phyloP scores from a whole-genome alignment of 2,797 vertebrate species.

The Siniperca obscura region DNA sequence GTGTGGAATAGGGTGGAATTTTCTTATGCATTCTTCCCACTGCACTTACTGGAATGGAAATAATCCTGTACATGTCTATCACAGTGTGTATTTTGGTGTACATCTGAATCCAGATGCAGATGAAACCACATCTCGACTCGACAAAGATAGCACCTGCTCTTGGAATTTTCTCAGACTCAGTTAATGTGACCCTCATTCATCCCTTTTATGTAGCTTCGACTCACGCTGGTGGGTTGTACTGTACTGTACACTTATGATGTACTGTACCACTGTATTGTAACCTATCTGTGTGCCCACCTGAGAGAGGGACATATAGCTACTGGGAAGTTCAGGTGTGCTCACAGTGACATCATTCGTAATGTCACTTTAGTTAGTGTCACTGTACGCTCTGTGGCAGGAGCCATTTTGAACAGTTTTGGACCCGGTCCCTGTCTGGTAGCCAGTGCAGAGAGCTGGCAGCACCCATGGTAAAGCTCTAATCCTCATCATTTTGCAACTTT shows the following conservation, averaged over 20 bases:
- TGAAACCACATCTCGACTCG: no score
- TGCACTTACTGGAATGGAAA: not conserved
- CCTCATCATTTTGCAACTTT: conserved; percentile 23
- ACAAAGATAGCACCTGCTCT: not conserved
- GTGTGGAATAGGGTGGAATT: not conserved
- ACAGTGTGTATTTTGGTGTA: no score
- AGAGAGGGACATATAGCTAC: not conserved
- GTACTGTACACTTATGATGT: not conserved
- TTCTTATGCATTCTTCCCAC: not conserved
- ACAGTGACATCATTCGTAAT: not conserved
- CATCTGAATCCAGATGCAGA: no score
- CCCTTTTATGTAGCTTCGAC: not conserved
- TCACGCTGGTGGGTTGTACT: not conserved
- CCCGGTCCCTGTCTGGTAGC: not conserved
- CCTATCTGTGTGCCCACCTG: not conserved
- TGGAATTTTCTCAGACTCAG: conserved; percentile 2
- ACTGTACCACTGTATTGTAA: not conserved
- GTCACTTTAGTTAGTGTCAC: not conserved
- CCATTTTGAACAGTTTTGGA: conserved; percentile 26
- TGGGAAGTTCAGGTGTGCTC: not conserved
- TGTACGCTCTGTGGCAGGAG: not conserved
- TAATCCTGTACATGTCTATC: no score
- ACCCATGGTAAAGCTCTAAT: conserved; percentile 11
- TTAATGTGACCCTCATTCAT: not conserved
- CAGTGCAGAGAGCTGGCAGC: conserved; percentile 16